Evolutionary conservation across 1,140 invertebrate species (phyloP), one percentile per base, ranked within the genome.

Genomic region (Drosophila mauritiana): DNA sequence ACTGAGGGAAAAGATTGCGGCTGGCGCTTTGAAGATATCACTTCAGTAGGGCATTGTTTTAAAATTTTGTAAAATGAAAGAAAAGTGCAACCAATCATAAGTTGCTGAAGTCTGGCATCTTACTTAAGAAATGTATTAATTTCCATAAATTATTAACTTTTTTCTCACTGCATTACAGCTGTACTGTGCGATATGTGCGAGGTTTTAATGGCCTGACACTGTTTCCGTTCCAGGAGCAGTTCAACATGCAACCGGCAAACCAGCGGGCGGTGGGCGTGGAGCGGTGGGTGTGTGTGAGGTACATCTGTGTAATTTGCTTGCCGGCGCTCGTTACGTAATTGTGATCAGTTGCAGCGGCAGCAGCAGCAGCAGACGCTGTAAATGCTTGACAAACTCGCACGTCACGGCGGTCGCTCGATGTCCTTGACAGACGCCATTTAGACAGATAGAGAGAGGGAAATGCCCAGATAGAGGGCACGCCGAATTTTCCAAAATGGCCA

Each of bases 401-500:
- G 67, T 82, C 83, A 86, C 51, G 72, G 27, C 57, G 42, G 25
- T 53, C 46, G 59, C 63, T 68, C 75, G 78, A 74, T 83, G 84
- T 89, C 79, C 83, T 89, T 88, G 83, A 88, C 83, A 84, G 84
- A 69, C 84, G 69, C 80, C 80, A 88, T 88, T 88, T 83, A 89
- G 84, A 78, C 59, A 54, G 64, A 36, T 27, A 34, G 48, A 51
- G 46, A 31, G n/a, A 2, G 40, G 12, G 2, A 46, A 17, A 17
- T 15, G 4, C n/a, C 8, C 12, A 46, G 17, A n/a, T 34, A 34
- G 20, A 36, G 34, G 42, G 17, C 56, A 67, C 56, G 57, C 45
- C 48, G 64, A 42, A 75, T 78, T 86, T 84, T 62, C 43, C 73
- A 73, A 86, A 88, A 86, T 86, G 78, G 83, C 67, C 76, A 65